phyloP scores from a whole-genome alignment of 2,113 vertebrate species.

The Mustela lutreola region DNA sequence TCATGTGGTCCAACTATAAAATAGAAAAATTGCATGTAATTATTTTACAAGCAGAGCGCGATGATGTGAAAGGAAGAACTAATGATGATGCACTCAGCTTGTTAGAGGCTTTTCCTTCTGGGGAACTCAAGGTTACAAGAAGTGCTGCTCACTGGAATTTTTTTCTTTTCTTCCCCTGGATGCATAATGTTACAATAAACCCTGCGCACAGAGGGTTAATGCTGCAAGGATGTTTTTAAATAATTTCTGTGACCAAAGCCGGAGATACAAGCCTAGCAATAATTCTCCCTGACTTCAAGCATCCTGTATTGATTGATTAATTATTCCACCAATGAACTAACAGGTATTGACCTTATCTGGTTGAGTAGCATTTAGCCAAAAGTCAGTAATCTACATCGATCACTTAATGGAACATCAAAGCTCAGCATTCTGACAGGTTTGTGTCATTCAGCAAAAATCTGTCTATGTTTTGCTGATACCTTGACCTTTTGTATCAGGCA shows the following conservation, averaged over 20 bases:
- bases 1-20: slow-evolving; percentile 90
- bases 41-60: slow-evolving; percentile 87
- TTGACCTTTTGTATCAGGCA: slow-evolving; percentile 90
- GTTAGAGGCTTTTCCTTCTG: slow-evolving; percentile 89
- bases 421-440: slow-evolving; percentile 93
- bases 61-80: slow-evolving; percentile 88
- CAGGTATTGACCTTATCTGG: slow-evolving; percentile 96
- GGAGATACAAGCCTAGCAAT: slow-evolving; percentile 84
- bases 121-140: slow-evolving; percentile 86
- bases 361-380: slow-evolving; percentile 93
- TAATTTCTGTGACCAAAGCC: slow-evolving; percentile 84
- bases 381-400: slow-evolving; percentile 95
- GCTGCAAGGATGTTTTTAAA: slow-evolving; percentile 82
- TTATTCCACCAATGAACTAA: slow-evolving; percentile 98
- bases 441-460: slow-evolving; percentile 94
- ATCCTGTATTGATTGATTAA: slow-evolving; percentile 97
- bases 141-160: slow-evolving; percentile 78
- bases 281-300: slow-evolving; percentile 88
- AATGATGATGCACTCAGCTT: slow-evolving; percentile 90
- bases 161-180: slow-evolving; percentile 70
- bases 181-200: slow-evolving; percentile 82
- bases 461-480: slow-evolving; percentile 91
- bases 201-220: slow-evolving; percentile 85
- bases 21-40: slow-evolving; percentile 92
- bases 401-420: slow-evolving; percentile 98